Evolutionary conservation across 1,140 invertebrate genomes (phyloP).

Genomic region (Zaprionus inermis): DNA sequence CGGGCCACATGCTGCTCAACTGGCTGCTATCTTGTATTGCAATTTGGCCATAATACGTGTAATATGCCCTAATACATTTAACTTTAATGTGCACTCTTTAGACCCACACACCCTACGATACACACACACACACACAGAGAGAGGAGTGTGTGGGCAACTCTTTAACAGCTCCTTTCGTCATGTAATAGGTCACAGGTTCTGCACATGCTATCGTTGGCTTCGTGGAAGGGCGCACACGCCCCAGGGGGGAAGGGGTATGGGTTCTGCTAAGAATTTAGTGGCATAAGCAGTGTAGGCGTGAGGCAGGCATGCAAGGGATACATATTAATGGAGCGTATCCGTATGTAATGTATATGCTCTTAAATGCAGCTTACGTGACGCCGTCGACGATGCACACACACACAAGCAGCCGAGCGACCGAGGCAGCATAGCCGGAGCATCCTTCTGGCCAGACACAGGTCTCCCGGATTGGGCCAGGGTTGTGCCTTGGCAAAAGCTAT

Average conservation of each 20-base stretch:
- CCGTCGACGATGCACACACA: conserved; percentile 27
- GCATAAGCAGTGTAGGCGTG: conserved; percentile 65
- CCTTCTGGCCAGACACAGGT: conserved; percentile 21
- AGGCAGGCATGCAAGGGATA: conserved; percentile 71
- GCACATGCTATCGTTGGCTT: conserved; percentile 42
- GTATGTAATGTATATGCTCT: conserved; percentile 79
- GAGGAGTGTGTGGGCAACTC: conserved; percentile 32
- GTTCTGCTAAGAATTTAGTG: conserved; percentile 55
- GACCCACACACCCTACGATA: not conserved
- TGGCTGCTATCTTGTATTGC: conserved; percentile 32
- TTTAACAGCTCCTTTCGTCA: conserved; percentile 69
- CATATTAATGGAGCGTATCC: conserved; percentile 81
- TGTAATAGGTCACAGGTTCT: conserved; percentile 69
- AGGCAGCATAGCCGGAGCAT: conserved; percentile 7
- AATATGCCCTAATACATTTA: conserved; percentile 48
- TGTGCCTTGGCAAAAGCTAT: conserved; percentile 45
- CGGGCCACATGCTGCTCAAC: not conserved
- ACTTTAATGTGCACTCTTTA: conserved; percentile 35
- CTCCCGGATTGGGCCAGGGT: not conserved
- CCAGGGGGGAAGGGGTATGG: not conserved
- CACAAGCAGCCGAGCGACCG: conserved; percentile 29
- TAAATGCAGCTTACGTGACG: conserved; percentile 79
- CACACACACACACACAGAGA: not conserved
- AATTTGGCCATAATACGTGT: conserved; percentile 42
- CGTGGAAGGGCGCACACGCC: not conserved